A percentile compares a stretch with the other conserved stretches of the same genome.
phyloP scores from a whole-genome alignment of 2,888 invertebrate genomes.

The Oscheius myriophilus region DNA sequence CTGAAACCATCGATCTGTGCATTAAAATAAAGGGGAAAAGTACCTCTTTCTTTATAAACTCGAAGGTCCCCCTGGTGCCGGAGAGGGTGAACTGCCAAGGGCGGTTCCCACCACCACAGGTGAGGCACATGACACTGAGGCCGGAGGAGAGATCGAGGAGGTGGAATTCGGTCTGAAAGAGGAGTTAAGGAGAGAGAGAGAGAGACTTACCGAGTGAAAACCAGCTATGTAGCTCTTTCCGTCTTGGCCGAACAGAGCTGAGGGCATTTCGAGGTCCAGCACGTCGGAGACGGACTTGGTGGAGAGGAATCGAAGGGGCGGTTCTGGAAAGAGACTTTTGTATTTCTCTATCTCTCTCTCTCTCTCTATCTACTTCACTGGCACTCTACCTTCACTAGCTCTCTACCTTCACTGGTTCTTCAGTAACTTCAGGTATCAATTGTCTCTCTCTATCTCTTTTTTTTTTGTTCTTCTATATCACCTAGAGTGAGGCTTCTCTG shows the following conservation, averaged over 20 bases:
- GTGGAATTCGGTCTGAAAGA: constrained; percentile 23
- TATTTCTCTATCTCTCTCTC: too few species aligned
- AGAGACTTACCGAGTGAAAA: constrained; percentile 26
- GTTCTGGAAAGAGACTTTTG: not conserved
- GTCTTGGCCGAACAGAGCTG: not conserved
- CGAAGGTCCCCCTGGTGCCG: not conserved
- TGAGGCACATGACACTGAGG: constrained; percentile 14
- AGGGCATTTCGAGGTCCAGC: constrained; percentile 20
- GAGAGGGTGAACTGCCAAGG: constrained; percentile 18
- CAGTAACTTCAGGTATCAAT: too few species aligned
- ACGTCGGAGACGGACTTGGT: not conserved
- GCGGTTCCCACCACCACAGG: constrained; percentile 28
- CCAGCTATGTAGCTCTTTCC: constrained; percentile 12
- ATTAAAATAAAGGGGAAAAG: too few species aligned
- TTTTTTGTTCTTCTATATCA: too few species aligned
- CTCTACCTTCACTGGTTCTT: too few species aligned
- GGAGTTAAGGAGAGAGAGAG: not conserved
- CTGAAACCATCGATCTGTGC: too few species aligned
- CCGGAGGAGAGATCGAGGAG: constrained; percentile 10
- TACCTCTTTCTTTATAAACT: constrained; percentile 21
- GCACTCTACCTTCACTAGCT: too few species aligned
- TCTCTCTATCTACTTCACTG: too few species aligned
- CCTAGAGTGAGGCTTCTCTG: too few species aligned
- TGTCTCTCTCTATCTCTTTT: too few species aligned
- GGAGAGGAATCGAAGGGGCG: not conserved